Evolutionary conservation across 2,888 invertebrate species (phyloP), one percentile per base, ranked within the genome.

Genomic region (Dynastes tityus): DNA sequence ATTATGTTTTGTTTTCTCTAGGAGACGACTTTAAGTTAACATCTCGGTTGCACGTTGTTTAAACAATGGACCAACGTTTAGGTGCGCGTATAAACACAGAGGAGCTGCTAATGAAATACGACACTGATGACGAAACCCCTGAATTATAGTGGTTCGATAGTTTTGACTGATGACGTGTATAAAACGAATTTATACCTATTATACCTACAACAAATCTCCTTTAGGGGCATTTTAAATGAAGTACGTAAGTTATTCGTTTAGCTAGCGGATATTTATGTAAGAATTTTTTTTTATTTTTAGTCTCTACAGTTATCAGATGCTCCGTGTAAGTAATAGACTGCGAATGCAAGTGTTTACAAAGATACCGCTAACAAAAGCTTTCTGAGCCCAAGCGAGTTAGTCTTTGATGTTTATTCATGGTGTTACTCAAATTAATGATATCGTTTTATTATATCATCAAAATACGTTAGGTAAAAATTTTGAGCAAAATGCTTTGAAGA

Each of bases 1-100:
- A 74, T 74, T 74, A 74, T 74, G 73, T 74, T 74, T 74, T 74
- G 73, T 74, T 74, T 74, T 61, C 61, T 74, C 73, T 74, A 74
- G 58, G 45, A 63, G 61, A 40, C 73, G 73, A 61, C 61, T 61
- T 74, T 74, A 74, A 74, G 73, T 74, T 74, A 74, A 74, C 73
- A 74, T 74, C 61, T 74, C 73, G 73, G 73, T 74, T 74, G 73
- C 45, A 63, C 73, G 73, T 63, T 74, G 58, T 74, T 74, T 74
- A 74, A 74, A 74, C 73, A 74, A 74, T 74, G 73, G 71, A 55
- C 29, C 32, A 53, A 37, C 53, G 71, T 71, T 55, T 71, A 71
- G 55, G 73, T 58, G 58, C 61, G 63, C 45, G 61, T 74, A 74
- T 74, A 74, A 63, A 74, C 61, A 74, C 37, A 74, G 73, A 13